Evolutionary conservation across 92 coral and sea anemone species (phyloP).

Genomic region (Phenganax marumi): DNA sequence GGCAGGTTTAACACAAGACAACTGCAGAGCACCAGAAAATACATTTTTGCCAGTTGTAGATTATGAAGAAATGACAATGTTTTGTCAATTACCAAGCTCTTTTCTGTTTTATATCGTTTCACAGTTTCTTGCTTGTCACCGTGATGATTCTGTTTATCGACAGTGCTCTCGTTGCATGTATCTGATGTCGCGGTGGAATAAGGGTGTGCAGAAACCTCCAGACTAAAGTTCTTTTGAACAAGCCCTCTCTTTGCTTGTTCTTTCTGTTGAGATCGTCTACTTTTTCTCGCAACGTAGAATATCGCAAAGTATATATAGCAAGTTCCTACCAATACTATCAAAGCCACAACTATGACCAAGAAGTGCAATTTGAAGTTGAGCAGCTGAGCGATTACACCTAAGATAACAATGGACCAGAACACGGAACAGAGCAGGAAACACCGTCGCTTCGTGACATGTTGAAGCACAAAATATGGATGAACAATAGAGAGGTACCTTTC

Average conservation of each 20-base stretch:
- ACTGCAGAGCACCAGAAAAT: neutral
- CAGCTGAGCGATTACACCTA: neutral
- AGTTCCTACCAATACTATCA: slow-evolving; percentile 17
- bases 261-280: neutral
- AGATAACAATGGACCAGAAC: neutral
- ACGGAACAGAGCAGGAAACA: neutral
- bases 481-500: slow-evolving; percentile 30
- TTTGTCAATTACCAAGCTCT: neutral
- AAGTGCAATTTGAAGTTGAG: neutral
- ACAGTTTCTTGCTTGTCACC: neutral
- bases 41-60: slow-evolving; percentile 18
- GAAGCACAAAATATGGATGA: slow-evolving; percentile 2
- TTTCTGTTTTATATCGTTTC: neutral
- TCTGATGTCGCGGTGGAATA: neutral
- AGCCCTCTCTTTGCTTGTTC: neutral
- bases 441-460: neutral
- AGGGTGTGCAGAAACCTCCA: neutral
- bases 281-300: slow-evolving; percentile 26
- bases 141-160: neutral
- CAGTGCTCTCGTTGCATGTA: neutral
- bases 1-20: slow-evolving; percentile 13
- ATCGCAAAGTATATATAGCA: slow-evolving; percentile 16
- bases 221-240: neutral
- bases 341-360: neutral
- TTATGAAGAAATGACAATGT: slow-evolving; percentile 19